Evolutionary conservation across 2,888 invertebrate species (phyloP).

Genomic region (Eupithecia abbreviata): DNA sequence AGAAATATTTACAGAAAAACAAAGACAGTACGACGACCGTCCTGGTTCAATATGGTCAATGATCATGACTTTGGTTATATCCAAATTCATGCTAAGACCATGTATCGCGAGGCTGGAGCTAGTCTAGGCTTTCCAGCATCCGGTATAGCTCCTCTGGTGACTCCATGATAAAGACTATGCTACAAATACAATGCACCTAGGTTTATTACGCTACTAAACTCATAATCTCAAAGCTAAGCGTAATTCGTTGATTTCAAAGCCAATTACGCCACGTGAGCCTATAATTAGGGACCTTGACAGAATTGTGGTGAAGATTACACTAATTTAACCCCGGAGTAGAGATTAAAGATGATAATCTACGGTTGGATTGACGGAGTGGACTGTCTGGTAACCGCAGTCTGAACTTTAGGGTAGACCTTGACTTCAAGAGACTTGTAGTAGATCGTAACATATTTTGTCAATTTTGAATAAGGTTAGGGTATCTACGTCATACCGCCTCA

Average conservation of each 20-base stretch:
- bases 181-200: conserved; percentile 14
- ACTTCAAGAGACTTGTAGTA: conserved; percentile 36
- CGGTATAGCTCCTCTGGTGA: no score
- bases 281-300: conserved; percentile 65
- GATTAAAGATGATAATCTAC: conserved; percentile 26
- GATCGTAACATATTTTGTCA: neutral
- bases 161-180: no score
- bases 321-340: conserved; percentile 59
- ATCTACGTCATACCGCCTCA: no score
- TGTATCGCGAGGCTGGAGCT: no score
- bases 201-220: neutral
- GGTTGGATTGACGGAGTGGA: conserved; percentile 23
- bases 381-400: conserved; percentile 59
- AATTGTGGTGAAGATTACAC: conserved; percentile 70
- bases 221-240: conserved; percentile 23
- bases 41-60: no score
- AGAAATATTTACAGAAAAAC: no score
- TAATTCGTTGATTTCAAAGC: conserved; percentile 29
- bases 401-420: conserved; percentile 63
- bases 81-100: no score
- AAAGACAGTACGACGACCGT: no score
- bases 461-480: neutral
- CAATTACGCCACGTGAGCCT: conserved; percentile 38
- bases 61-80: no score
- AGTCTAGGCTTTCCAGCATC: no score